Percentiles rank a stretch among this genome's conserved stretches.
Evolutionary conservation across 2,797 vertebrate species (phyloP).

Genomic region (Phylloscopus collybita): DNA sequence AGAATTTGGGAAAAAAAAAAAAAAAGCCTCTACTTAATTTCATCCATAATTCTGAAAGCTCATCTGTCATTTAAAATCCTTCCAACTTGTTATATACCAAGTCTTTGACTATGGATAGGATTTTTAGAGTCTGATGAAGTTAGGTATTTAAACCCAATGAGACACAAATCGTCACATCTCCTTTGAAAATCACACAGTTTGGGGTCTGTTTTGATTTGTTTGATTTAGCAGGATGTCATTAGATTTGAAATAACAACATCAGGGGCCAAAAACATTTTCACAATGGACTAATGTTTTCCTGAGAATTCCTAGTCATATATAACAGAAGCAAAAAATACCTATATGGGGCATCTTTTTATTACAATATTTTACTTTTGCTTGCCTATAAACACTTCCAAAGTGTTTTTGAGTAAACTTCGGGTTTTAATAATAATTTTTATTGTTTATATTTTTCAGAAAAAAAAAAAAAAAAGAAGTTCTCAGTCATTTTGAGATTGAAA

Average conservation of each 20-base stretch:
- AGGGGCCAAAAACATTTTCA: background rate
- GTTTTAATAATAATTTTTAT: background rate
- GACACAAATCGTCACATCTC: background rate
- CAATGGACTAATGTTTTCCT: background rate
- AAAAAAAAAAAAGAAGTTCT: background rate
- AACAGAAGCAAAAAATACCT: background rate
- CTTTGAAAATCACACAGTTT: constrained; percentile 19
- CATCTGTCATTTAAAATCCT: constrained; percentile 44
- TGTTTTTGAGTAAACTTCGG: background rate
- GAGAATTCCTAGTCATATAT: background rate
- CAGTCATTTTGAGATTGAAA: background rate
- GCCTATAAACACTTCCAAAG: background rate
- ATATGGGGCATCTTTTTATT: background rate
- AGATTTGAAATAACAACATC: background rate
- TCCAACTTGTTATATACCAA: background rate
- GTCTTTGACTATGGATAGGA: background rate
- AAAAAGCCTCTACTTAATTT: constrained; percentile 11
- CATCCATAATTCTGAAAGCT: constrained; percentile 25
- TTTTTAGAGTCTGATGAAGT: constrained; percentile 21
- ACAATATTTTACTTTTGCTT: background rate
- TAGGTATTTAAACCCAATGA: constrained; percentile 25
- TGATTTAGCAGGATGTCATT: constrained; percentile 28
- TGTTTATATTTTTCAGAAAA: background rate
- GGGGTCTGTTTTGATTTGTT: constrained; percentile 41
- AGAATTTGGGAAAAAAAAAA: background rate